phyloP scores from a whole-genome alignment of 2,888 invertebrate species.

The Drosophila greeni region DNA sequence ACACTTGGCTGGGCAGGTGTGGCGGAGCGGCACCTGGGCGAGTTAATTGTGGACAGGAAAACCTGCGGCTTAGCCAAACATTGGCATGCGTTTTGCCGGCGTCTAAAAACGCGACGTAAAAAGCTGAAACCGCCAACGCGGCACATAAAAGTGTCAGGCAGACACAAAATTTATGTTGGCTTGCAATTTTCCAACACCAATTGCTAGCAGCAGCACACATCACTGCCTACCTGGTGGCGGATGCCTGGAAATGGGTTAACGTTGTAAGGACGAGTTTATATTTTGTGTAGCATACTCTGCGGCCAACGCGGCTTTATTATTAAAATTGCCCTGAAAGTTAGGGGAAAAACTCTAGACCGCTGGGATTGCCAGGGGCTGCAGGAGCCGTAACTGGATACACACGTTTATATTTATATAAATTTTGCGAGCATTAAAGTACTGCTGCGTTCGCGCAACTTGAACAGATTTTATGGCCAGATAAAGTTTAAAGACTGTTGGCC shows the following conservation, averaged over 20 bases:
- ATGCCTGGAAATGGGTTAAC: constrained; percentile 1
- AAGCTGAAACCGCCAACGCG: constrained; percentile 50
- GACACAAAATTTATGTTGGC: constrained; percentile 58
- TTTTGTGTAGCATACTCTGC: constrained; percentile 26
- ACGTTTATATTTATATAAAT: constrained; percentile 23
- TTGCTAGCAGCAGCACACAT: constrained; percentile 9
- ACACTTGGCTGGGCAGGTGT: constrained; percentile 17
- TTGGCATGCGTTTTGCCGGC: constrained; percentile 42
- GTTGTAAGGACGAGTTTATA: constrained; percentile 24
- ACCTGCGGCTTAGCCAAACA: constrained; percentile 55
- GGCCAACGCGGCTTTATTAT: constrained; percentile 42
- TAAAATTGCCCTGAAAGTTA: constrained; percentile 42
- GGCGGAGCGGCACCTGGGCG: constrained; percentile 3
- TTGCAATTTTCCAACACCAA: constrained; percentile 44
- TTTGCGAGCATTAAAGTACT: constrained; percentile 1
- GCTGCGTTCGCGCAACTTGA: constrained; percentile 11
- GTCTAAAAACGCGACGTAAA: constrained; percentile 47
- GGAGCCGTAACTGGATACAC: constrained; percentile 16
- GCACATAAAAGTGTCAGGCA: constrained; percentile 59
- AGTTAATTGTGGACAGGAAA: constrained; percentile 44
- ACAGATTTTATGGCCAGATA: constrained; percentile 16
- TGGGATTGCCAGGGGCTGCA: constrained; percentile 17
- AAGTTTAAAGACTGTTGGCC: background rate
- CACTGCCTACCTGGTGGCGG: constrained; percentile 5
- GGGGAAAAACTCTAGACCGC: constrained; percentile 20